Evolutionary conservation across 1,140 invertebrate species (phyloP).

Genomic region (Archivesica marissinica): DNA sequence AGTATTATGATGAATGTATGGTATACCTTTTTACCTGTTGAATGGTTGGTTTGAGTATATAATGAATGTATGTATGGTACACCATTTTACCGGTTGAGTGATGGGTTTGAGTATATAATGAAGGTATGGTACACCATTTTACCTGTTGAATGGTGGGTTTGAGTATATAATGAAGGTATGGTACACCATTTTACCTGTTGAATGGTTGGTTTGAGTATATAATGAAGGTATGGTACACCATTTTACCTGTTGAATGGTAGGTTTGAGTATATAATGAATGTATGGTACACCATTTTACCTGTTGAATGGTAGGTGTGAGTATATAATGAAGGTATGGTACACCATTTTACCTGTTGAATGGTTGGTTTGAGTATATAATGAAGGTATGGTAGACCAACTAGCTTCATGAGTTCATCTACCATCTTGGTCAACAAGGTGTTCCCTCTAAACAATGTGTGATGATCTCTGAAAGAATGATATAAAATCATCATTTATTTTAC

Average conservation of each 20-base stretch:
- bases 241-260: background rate
- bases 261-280: background rate
- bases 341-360: slow-evolving; percentile 90
- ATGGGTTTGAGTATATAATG: no score
- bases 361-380: slow-evolving; percentile 93
- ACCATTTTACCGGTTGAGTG: slow-evolving; percentile 94
- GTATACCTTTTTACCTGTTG: slow-evolving; percentile 88
- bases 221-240: background rate
- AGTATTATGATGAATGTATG: slow-evolving; percentile 93
- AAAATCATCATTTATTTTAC: no score
- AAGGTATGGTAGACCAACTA: slow-evolving; percentile 94
- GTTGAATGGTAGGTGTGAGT: slow-evolving; percentile 91
- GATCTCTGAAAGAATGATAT: slow-evolving; percentile 87
- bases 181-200: no score
- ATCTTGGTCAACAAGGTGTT: slow-evolving; percentile 97
- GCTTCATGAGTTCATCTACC: slow-evolving; percentile 97
- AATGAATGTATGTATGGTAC: slow-evolving; percentile 94
- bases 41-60: slow-evolving; percentile 92
- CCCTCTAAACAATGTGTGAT: slow-evolving; percentile 96
- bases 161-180: no score
- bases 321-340: slow-evolving; percentile 92
- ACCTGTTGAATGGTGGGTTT: no score
- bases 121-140: no score
- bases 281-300: slow-evolving; percentile 85
- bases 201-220: slow-evolving; percentile 29